These are phyloP conservation scores for Drosophila sturtevanti DNA, from an alignment of 1,140 invertebrate species.

Conservation along the genomic window DNA sequence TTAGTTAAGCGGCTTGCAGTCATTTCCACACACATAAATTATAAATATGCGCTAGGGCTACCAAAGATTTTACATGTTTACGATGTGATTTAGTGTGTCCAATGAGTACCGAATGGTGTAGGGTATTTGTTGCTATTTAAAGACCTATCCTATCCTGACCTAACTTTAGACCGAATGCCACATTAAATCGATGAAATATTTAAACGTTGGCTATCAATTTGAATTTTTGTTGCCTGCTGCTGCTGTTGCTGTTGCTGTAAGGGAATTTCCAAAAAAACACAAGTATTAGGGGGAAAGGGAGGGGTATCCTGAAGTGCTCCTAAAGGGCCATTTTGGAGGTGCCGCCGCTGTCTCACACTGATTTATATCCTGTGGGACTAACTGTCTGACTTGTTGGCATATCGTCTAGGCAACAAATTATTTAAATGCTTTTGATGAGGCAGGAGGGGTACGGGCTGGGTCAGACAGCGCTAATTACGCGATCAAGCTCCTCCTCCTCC, in stretches of 20 bases:
- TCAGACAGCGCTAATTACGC: slow-evolving; percentile 79
- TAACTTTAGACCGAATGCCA: slow-evolving; percentile 13
- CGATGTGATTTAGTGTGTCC: slow-evolving; percentile 18
- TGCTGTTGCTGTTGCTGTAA: not conserved
- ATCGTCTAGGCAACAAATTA: slow-evolving; percentile 24
- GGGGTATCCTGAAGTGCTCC: slow-evolving; percentile 41
- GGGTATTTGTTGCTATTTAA: not conserved
- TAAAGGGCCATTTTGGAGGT: slow-evolving; percentile 24
- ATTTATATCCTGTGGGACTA: not conserved
- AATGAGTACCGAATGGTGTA: not conserved
- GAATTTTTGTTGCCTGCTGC: slow-evolving; percentile 49
- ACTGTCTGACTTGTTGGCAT: not conserved
- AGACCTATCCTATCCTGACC: not conserved
- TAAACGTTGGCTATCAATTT: slow-evolving; percentile 74
- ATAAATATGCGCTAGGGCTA: slow-evolving; percentile 27
- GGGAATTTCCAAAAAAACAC: slow-evolving; percentile 28
- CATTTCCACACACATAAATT: slow-evolving; percentile 42
- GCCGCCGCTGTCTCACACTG: not conserved
- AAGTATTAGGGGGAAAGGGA: not conserved
- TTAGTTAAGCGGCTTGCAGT: slow-evolving; percentile 52
- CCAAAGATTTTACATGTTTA: slow-evolving; percentile 11
- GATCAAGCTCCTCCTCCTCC: slow-evolving; percentile 45
- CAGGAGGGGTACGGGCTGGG: not conserved
- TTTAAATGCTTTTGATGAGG: slow-evolving; percentile 17
- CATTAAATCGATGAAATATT: slow-evolving; percentile 75